Conservation (phyloP, 1,140 invertebrate species). For the Heliconius himera region DNA sequence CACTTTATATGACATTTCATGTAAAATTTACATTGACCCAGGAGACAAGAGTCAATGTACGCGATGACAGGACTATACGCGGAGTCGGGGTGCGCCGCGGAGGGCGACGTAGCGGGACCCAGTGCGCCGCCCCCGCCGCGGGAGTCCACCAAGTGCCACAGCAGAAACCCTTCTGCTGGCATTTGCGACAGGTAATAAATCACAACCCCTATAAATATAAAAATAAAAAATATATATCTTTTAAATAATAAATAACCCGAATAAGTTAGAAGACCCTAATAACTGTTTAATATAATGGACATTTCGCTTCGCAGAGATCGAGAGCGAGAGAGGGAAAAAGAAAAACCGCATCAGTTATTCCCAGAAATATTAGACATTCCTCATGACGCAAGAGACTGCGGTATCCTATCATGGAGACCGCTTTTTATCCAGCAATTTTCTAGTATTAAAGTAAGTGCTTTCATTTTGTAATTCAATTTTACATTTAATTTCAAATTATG, state of each 20-base stretch:
- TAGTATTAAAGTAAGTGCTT: conserved; percentile 87
- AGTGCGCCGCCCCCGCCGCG: conserved; percentile 66
- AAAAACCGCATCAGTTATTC: conserved; percentile 82
- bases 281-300: not conserved
- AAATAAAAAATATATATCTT: not conserved
- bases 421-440: conserved; percentile 91
- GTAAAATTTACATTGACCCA: conserved; percentile 43
- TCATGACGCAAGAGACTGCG: conserved; percentile 88
- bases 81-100: conserved; percentile 84
- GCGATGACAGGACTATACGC: conserved; percentile 93
- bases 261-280: not conserved
- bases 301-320: conserved; percentile 60
- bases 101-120: conserved; percentile 68
- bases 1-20: not conserved
- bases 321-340: conserved; percentile 82
- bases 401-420: conserved; percentile 91
- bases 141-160: conserved; percentile 86
- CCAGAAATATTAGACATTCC: conserved; percentile 84
- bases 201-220: not conserved
- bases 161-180: conserved; percentile 87
- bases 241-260: not conserved
- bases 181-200: conserved; percentile 84
- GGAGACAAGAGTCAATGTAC: conserved; percentile 92
- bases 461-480: conserved; percentile 1
- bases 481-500: not conserved